Percentiles rank a stretch among this genome's conserved stretches.
These are phyloP conservation scores for Lomographa bimaculata DNA, from an alignment of 2,888 invertebrate genomes.

Conservation along the genomic window DNA sequence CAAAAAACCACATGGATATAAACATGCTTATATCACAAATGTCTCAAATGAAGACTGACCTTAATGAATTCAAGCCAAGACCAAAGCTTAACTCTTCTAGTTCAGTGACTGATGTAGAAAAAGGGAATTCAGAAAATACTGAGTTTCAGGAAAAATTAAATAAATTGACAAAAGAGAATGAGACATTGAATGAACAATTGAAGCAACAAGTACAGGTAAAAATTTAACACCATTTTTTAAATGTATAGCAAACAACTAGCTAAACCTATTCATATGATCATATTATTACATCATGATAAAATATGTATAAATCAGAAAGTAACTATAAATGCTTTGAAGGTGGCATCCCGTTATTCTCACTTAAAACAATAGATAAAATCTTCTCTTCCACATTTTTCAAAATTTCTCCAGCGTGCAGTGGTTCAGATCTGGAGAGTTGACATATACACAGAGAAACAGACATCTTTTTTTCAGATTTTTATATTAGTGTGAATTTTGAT, in stretches of 20 bases:
- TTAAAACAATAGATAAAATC: too few relatives aligned
- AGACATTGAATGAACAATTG: conserved; percentile 90
- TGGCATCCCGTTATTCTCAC: too few relatives aligned
- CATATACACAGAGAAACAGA: too few relatives aligned
- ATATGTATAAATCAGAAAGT: too few relatives aligned
- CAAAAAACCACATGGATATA: conserved; percentile 85
- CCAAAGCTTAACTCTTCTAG: conserved; percentile 60
- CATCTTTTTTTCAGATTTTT: too few relatives aligned
- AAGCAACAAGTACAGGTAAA: conserved; percentile 92
- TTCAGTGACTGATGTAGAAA: conserved; percentile 43
- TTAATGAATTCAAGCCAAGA: conserved; percentile 83
- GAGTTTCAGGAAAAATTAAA: conserved; percentile 85
- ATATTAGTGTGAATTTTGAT: too few relatives aligned
- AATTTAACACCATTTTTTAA: not conserved
- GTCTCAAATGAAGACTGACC: conserved; percentile 86
- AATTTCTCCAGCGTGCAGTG: too few relatives aligned
- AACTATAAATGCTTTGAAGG: too few relatives aligned
- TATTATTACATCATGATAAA: too few relatives aligned
- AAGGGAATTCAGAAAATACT: conserved; percentile 65
- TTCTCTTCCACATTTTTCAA: too few relatives aligned
- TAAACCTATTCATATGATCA: too few relatives aligned
- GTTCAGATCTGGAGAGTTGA: too few relatives aligned
- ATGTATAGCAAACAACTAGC: not conserved
- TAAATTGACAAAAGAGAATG: conserved; percentile 86
- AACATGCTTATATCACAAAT: conserved; percentile 88